A percentile compares a stretch with the other conserved stretches of the same genome.
phyloP scores from a whole-genome alignment of 1,140 invertebrate genomes.

The Cepaea nemoralis region DNA sequence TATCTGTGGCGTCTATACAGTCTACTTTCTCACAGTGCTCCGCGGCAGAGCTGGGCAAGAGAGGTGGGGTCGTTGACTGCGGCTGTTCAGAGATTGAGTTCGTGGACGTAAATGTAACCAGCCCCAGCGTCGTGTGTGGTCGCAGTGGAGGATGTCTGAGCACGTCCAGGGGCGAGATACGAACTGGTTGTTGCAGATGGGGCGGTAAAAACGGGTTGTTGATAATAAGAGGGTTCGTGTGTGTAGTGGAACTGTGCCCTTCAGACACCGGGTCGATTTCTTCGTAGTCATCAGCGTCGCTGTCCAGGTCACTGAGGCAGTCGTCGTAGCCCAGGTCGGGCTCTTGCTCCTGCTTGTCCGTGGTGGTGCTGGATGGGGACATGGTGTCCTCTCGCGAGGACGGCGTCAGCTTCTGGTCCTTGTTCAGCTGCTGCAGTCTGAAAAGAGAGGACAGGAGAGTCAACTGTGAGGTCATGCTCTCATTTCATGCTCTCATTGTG shows the following conservation, averaged over 20 bases:
- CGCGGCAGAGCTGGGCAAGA: neutral
- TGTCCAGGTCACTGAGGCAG: slow-evolving; percentile 35
- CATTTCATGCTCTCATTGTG: no score
- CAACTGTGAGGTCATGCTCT: no score
- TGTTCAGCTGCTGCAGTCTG: slow-evolving; percentile 32
- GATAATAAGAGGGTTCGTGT: slow-evolving; percentile 28
- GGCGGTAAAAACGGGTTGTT: slow-evolving; percentile 39
- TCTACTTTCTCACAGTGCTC: no score
- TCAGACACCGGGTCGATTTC: slow-evolving; percentile 39
- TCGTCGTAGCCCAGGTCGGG: slow-evolving; percentile 34
- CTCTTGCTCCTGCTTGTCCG: slow-evolving; percentile 23
- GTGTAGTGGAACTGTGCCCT: neutral
- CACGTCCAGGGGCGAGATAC: neutral
- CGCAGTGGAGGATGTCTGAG: neutral
- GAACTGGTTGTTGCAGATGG: slow-evolving; percentile 27
- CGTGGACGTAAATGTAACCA: no score
- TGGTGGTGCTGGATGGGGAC: slow-evolving; percentile 32
- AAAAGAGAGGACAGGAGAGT: no score
- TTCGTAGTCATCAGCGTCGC: slow-evolving; percentile 29
- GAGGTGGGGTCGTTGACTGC: neutral
- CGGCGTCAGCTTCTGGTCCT: slow-evolving; percentile 2
- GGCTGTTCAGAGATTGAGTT: neutral
- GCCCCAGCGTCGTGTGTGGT: neutral
- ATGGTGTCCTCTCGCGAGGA: slow-evolving; percentile 24
- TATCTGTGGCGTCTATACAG: no score